These are phyloP conservation scores for Actinemys pallida DNA, from an alignment of 2,113 vertebrate genomes.

Conservation along the genomic window DNA sequence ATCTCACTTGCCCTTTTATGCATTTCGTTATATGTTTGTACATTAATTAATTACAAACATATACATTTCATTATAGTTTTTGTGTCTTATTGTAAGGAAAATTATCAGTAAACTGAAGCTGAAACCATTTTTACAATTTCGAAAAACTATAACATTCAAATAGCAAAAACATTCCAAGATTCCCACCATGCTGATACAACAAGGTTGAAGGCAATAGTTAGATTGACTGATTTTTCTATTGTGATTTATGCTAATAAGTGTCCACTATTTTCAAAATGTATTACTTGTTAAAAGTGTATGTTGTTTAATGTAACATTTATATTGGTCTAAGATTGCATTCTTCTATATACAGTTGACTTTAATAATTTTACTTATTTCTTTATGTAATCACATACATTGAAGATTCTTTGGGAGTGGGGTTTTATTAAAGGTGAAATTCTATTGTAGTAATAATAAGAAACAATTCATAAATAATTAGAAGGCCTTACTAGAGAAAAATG, in stretches of 20 bases:
- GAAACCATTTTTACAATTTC: not conserved
- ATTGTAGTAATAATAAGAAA: not conserved
- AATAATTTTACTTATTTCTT: not conserved
- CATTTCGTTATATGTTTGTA: not conserved
- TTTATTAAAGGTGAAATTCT: not conserved
- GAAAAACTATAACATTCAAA: not conserved
- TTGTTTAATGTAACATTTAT: not conserved
- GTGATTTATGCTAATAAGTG: not conserved
- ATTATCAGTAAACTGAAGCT: not conserved
- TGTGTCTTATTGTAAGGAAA: not conserved
- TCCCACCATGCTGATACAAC: not conserved
- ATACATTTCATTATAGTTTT: not conserved
- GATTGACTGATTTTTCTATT: not conserved
- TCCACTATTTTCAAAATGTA: not conserved
- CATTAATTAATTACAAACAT: no score
- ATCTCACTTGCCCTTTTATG: not conserved
- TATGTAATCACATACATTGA: not conserved
- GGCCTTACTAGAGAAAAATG: not conserved
- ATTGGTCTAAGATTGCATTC: not conserved
- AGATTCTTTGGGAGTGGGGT: rapidly evolving
- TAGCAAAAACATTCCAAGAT: not conserved
- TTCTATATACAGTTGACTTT: not conserved
- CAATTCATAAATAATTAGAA: not conserved
- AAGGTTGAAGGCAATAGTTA: not conserved
- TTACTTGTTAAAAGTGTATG: not conserved